Evolutionary conservation across 1,140 invertebrate genomes (phyloP), one percentile per base, ranked within the genome.

Genomic region (Stratiolaelaps scimitus): DNA sequence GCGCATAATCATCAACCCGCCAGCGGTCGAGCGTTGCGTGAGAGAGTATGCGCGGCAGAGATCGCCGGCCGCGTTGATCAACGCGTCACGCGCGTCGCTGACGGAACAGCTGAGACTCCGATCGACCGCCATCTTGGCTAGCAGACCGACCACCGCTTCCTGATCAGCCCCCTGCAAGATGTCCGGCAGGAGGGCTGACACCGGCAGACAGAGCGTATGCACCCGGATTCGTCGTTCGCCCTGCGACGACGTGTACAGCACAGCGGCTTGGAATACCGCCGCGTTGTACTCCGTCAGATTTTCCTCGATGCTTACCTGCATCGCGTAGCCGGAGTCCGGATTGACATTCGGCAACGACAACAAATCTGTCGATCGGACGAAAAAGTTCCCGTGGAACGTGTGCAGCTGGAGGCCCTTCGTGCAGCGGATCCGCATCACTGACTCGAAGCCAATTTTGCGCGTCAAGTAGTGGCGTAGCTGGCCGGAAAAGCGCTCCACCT

Each of bases 321-420:
- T 96, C 20, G 89, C 94, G 77, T 95, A 97, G 20, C 92, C 93
- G 34, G 92, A 85, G 78, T 99, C 96, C 0, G 95, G 95, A 78
- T 95, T 98, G 47, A 97, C 86, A 79, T 98, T 98, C 29, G 96
- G 92, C 68, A 99, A 77, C 43, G 90, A 92, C 20, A 99, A 77
- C 19, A 99, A 78, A 79, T 99, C 95, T 4, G 93, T 96, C 0
- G 94, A 97, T 20, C 96, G 81, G 43, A 99, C 94, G 78, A 98
- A 99, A 81, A 97, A 97, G 76, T 98, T 98, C 10, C 96, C 96
- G 79, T 98, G 93, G 81, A 98, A 99, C 70, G 92, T 93, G 75
- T 98, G 92, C 69, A 98, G 92, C 40, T 87, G 82, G 47, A 98
- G 76, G 19, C 75, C 87, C 82, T 76, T 75, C 7, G 92, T 93